Conservation (phyloP, 2,888 invertebrate species). For the Epiblema foenella region DNA sequence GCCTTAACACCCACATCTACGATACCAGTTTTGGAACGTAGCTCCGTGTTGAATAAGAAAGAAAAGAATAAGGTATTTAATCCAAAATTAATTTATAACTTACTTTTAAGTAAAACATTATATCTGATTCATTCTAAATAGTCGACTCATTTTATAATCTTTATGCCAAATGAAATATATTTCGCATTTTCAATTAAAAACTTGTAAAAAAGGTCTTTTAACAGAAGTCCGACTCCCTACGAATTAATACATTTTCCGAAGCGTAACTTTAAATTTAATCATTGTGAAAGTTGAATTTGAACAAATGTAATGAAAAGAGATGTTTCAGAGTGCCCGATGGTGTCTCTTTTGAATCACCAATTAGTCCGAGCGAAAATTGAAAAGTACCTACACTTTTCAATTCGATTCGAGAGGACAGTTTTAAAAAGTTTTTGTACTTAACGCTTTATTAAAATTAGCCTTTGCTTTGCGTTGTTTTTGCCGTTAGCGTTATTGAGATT, state of each 20-base stretch:
- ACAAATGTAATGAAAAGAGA: constrained; percentile 46
- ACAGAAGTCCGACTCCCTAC: constrained; percentile 48
- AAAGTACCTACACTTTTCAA: constrained; percentile 61
- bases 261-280: constrained; percentile 44
- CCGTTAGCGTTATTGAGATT: constrained; percentile 52
- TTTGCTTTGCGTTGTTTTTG: constrained; percentile 49
- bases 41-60: no score
- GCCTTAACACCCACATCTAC: no score
- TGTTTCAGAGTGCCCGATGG: constrained; percentile 41
- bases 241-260: constrained; percentile 47
- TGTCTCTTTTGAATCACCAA: constrained; percentile 53
- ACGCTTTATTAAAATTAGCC: constrained; percentile 63
- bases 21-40: no score
- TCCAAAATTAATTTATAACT: constrained; percentile 16
- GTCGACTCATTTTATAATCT: constrained; percentile 9
- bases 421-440: constrained; percentile 53
- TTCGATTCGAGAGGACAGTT: constrained; percentile 51
- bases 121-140: background rate
- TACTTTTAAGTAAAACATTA: background rate
- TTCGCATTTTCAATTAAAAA: constrained; percentile 14
- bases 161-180: constrained; percentile 16
- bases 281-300: constrained; percentile 42
- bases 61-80: no score
- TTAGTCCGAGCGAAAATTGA: constrained; percentile 56
- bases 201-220: constrained; percentile 34